phyloP scores from a whole-genome alignment of 1,140 invertebrate genomes.

The Zaprionus inermis region DNA sequence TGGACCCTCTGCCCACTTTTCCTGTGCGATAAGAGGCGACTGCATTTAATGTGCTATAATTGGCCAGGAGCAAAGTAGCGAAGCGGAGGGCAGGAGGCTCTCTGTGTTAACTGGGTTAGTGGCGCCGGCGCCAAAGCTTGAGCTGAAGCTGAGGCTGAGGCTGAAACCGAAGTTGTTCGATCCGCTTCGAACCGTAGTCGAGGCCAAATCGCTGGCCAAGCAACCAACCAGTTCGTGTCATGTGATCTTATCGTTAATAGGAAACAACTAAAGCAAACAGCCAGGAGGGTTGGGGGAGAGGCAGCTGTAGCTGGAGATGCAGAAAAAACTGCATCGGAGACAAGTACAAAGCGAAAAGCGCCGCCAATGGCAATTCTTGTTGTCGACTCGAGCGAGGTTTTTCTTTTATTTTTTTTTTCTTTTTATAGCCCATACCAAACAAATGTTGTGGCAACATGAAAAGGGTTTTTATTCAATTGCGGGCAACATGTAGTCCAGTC shows the following conservation, averaged over 20 bases:
- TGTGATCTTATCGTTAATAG: conserved; percentile 83
- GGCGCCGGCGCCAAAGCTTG: conserved; percentile 70
- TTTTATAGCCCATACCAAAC: conserved; percentile 49
- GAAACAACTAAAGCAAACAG: conserved; percentile 74
- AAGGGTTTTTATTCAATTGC: conserved; percentile 71
- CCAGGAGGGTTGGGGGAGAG: conserved; percentile 1
- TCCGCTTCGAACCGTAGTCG: conserved; percentile 39
- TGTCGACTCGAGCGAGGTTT: conserved; percentile 24
- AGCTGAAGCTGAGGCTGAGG: conserved; percentile 1
- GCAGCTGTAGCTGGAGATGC: background rate
- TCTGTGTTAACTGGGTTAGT: conserved; percentile 72
- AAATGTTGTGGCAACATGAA: conserved; percentile 80
- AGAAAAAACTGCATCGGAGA: conserved; percentile 51
- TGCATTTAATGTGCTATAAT: conserved; percentile 76
- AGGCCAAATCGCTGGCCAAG: conserved; percentile 61
- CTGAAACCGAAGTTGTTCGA: conserved; percentile 13
- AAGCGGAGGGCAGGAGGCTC: conserved; percentile 24
- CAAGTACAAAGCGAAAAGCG: conserved; percentile 70
- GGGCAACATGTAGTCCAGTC: conserved; percentile 15
- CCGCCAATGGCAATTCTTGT: conserved; percentile 62
- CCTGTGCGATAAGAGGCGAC: conserved; percentile 64
- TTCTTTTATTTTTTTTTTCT: conserved; percentile 34
- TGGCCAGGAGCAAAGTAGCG: conserved; percentile 50
- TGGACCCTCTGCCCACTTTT: conserved; percentile 9
- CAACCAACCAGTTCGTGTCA: conserved; percentile 76